Percentiles rank a stretch among this genome's conserved stretches.
Conservation (phyloP, 37 sponge, comb jelly and placozoan genomes). For the Chondrilla cf. caribensis region DNA sequence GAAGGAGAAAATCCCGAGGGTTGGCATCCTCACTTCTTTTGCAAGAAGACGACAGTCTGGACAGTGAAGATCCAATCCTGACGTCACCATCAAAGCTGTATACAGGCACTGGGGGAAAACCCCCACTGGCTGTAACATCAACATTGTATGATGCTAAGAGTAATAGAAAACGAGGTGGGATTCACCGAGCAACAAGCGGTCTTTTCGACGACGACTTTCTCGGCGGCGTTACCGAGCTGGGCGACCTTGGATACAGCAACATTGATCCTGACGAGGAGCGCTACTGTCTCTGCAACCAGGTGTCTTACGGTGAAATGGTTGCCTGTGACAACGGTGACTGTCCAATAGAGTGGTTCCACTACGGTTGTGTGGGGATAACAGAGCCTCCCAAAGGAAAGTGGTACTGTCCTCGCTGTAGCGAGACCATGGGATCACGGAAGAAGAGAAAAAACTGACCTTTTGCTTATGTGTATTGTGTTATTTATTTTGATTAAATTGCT, state of each 20-base stretch:
- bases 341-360: constrained; percentile 98
- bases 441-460: background rate
- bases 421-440: constrained; percentile 38
- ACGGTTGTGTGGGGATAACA: constrained; percentile 93
- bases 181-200: background rate
- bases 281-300: constrained; percentile 98
- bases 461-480: background rate
- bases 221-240: constrained; percentile 24
- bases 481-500: too few relatives aligned
- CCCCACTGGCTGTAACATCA: constrained; percentile 44
- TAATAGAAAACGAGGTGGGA: background rate
- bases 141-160: constrained; percentile 43
- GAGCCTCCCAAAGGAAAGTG: constrained; percentile 99
- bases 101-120: constrained; percentile 75
- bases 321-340: constrained; percentile 96
- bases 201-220: constrained; percentile 5
- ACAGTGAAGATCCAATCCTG: constrained; percentile 50
- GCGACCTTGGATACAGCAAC: constrained; percentile 21
- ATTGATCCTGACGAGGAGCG: constrained; percentile 96
- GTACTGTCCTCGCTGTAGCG: constrained; percentile 95
- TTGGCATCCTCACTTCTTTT: background rate
- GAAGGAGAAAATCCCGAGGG: background rate
- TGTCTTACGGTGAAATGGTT: constrained; percentile 99
- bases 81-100: constrained; percentile 53
- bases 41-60: constrained; percentile 46